Evolutionary conservation across 1,140 invertebrate species (phyloP).

Genomic region (Cotesia chilonis): DNA sequence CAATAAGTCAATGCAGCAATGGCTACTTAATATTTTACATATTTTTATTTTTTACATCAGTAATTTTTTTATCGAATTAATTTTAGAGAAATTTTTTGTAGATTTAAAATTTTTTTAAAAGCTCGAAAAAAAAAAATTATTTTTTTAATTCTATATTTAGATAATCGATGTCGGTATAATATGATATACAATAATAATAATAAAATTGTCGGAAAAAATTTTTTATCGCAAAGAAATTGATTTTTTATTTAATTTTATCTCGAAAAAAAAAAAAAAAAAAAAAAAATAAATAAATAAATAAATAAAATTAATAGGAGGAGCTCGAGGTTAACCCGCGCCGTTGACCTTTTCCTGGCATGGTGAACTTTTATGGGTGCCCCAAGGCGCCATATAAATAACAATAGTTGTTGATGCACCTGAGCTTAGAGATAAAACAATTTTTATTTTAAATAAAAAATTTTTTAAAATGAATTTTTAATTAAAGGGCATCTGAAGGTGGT

Average conservation of each 20-base stretch:
- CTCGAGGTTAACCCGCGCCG: conserved; percentile 22
- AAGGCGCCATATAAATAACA: background rate
- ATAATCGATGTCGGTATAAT: conserved; percentile 6
- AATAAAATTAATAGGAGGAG: background rate
- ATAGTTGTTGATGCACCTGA: too few species aligned
- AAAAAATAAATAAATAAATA: background rate
- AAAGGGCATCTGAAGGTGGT: conserved; percentile 66
- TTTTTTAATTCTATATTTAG: conserved; percentile 18
- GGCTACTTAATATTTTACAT: background rate
- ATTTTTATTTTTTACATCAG: too few species aligned
- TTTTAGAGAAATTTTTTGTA: too few species aligned
- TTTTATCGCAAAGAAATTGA: too few species aligned
- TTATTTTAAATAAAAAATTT: too few species aligned
- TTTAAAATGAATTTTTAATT: too few species aligned
- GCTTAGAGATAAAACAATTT: background rate
- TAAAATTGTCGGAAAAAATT: background rate
- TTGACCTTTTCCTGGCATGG: conserved; percentile 25
- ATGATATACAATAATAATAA: background rate
- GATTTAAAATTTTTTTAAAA: too few species aligned
- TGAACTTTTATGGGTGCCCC: conserved; percentile 20
- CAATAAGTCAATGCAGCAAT: conserved; percentile 17
- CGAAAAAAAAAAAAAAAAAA: too few species aligned
- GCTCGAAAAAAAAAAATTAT: background rate
- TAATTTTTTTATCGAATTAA: too few species aligned
- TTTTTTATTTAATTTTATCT: too few species aligned